phyloP scores from a whole-genome alignment of 2,888 invertebrate species.

The Rhodophaea formosa region DNA sequence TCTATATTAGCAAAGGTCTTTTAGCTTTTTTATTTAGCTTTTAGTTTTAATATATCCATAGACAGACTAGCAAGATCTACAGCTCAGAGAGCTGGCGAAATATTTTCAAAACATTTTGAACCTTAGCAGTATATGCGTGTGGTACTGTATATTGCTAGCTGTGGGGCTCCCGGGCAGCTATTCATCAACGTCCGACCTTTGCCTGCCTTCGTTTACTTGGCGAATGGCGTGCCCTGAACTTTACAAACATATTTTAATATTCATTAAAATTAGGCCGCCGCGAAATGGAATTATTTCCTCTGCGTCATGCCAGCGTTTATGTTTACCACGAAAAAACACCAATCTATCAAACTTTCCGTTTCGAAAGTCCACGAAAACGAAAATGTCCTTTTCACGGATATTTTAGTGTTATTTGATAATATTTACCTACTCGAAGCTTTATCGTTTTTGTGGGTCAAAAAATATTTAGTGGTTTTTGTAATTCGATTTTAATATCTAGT shows the following conservation, averaged over 20 bases:
- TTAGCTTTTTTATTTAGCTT: too few relatives aligned
- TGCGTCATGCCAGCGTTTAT: not conserved
- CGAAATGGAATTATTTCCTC: conserved; percentile 21
- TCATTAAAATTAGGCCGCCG: conserved; percentile 42
- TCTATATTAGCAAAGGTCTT: too few relatives aligned
- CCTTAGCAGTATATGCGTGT: not conserved
- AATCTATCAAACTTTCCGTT: not conserved
- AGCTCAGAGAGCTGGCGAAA: too few relatives aligned
- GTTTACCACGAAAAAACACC: not conserved
- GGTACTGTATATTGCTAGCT: conserved; percentile 12
- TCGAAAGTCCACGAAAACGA: not conserved
- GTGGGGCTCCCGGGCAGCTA: conserved; percentile 29
- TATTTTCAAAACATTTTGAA: not conserved
- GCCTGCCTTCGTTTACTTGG: conserved; percentile 38
- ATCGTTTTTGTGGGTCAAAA: not conserved
- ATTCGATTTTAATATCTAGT: too few relatives aligned
- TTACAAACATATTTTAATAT: conserved; percentile 44
- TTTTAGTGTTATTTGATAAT: not conserved
- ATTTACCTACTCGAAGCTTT: not conserved
- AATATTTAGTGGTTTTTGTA: too few relatives aligned
- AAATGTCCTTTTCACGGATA: not conserved
- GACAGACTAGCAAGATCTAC: too few relatives aligned
- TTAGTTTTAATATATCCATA: too few relatives aligned
- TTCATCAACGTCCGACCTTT: conserved; percentile 57
- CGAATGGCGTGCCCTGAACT: conserved; percentile 32